These are phyloP conservation scores for Diabrotica virgifera DNA, from an alignment of 1,140 invertebrate genomes.

Conservation along the genomic window DNA sequence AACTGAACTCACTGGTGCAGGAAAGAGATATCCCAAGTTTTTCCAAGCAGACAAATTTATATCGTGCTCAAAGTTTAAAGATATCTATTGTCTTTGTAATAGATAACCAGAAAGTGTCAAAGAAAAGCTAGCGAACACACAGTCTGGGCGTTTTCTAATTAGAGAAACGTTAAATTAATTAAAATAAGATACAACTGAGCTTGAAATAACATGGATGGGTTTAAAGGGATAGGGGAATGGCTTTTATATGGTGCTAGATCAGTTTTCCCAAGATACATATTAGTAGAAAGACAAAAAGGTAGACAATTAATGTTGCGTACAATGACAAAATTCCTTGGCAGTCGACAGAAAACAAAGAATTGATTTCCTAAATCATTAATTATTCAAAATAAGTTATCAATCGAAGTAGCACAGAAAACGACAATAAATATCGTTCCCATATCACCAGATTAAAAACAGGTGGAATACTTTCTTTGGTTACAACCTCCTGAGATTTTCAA, in stretches of 20 bases:
- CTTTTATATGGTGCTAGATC: neutral
- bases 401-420: no score
- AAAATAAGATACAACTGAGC: constrained; percentile 4
- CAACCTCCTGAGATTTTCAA: no score
- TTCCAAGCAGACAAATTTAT: constrained; percentile 9
- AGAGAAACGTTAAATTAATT: constrained; percentile 10
- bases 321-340: no score
- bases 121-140: constrained; percentile 13
- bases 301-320: no score
- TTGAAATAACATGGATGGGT: neutral
- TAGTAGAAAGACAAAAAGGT: no score
- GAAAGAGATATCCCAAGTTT: neutral
- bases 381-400: no score
- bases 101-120: constrained; percentile 14
- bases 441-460: no score
- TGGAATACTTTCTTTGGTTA: no score
- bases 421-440: no score
- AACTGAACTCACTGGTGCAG: neutral
- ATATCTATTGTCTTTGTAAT: constrained; percentile 5
- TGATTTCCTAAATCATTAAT: no score
- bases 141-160: constrained; percentile 11
- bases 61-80: constrained; percentile 9
- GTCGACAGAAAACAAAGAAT: no score
- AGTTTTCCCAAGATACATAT: no score
- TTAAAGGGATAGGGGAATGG: neutral